Conservation (phyloP, 2,797 vertebrate genomes). For the Selene dorsalis region DNA sequence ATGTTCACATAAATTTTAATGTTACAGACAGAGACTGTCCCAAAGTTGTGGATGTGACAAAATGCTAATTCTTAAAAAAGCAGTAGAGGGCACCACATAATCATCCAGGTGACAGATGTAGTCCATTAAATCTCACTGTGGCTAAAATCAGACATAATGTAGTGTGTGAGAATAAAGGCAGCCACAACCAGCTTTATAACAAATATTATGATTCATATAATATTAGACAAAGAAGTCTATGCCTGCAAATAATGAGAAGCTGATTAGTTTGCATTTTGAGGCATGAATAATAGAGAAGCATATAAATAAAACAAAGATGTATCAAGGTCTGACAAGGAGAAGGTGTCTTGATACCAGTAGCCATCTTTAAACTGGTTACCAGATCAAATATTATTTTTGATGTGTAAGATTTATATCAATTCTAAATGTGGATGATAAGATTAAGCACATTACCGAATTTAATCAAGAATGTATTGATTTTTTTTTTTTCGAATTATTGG, state of each 20-base stretch:
- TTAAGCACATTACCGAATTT: background rate
- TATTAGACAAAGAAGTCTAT: background rate
- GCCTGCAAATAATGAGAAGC: background rate
- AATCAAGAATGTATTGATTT: background rate
- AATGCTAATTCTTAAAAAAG: constrained; percentile 4
- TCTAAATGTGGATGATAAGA: background rate
- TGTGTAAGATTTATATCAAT: too few relatives aligned
- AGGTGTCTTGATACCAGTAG: background rate
- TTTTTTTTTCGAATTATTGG: too few relatives aligned
- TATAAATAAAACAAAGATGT: constrained; percentile 3
- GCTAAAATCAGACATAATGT: background rate
- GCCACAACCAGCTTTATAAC: background rate
- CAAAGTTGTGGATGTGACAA: background rate
- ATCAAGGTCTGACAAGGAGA: background rate
- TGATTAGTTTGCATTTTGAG: background rate
- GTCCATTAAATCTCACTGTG: background rate
- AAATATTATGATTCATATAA: background rate
- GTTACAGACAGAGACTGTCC: too few relatives aligned
- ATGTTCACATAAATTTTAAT: background rate
- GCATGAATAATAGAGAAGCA: background rate
- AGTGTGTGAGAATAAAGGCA: background rate
- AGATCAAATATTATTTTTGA: background rate
- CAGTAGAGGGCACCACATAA: constrained; percentile 69
- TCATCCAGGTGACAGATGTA: background rate
- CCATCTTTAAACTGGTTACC: background rate